phyloP scores from a whole-genome alignment of 2,113 vertebrate genomes.

The Saguinus imperator region DNA sequence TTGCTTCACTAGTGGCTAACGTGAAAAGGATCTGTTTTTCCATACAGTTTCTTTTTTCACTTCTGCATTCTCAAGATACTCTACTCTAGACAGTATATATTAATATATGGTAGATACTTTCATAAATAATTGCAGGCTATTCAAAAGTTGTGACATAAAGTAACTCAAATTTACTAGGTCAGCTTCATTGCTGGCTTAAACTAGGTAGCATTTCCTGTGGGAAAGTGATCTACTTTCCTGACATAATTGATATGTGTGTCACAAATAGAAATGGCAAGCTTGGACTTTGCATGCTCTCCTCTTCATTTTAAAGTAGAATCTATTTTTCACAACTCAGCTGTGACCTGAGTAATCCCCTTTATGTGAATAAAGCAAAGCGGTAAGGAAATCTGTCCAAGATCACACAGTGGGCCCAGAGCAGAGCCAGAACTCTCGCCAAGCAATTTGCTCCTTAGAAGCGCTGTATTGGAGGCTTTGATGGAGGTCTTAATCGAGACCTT shows the following conservation, averaged over 20 bases:
- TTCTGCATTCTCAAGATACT: neutral
- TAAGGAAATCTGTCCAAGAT: neutral
- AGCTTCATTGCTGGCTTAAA: constrained; percentile 28
- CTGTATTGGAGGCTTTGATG: neutral
- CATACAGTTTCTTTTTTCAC: constrained; percentile 4
- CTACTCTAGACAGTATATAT: constrained; percentile 40
- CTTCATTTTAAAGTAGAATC: neutral
- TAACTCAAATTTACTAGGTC: constrained; percentile 20
- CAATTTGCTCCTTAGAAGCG: neutral
- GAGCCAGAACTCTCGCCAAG: neutral
- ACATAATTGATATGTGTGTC: neutral
- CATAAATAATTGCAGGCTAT: constrained; percentile 33
- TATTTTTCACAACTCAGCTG: neutral
- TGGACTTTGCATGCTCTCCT: neutral
- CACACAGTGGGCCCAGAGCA: neutral
- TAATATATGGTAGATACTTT: neutral
- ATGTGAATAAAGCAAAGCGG: neutral
- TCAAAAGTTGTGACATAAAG: constrained; percentile 14
- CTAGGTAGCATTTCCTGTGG: constrained; percentile 51
- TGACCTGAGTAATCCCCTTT: neutral
- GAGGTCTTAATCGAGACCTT: neutral
- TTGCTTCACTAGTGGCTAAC: constrained; percentile 39
- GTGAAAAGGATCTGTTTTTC: constrained; percentile 45
- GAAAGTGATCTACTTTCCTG: constrained; percentile 49
- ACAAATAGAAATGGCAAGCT: neutral